A percentile compares a stretch with the other conserved stretches of the same genome.
These are phyloP conservation scores for Ylistrum balloti DNA, from an alignment of 1,140 invertebrate genomes.

Conservation along the genomic window DNA sequence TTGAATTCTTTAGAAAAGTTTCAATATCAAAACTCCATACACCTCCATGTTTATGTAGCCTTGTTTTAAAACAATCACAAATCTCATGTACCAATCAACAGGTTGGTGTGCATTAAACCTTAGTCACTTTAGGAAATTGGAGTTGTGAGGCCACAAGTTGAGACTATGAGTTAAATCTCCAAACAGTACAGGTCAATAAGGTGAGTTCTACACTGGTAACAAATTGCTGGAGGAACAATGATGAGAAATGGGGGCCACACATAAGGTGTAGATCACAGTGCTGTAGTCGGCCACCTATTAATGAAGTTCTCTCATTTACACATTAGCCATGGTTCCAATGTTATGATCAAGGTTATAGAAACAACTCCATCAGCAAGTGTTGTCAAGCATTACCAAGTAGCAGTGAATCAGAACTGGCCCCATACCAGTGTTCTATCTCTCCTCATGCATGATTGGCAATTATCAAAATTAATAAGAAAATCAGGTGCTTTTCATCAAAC, in stretches of 20 bases:
- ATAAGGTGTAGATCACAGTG: background rate
- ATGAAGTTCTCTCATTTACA: background rate
- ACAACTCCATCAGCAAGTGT: constrained; percentile 22
- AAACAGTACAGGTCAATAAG: background rate
- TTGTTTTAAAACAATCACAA: constrained; percentile 37
- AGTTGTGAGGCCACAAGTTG: background rate
- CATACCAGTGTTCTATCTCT: background rate
- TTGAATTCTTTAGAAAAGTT: background rate
- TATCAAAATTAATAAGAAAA: constrained; percentile 36
- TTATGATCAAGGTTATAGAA: constrained; percentile 27
- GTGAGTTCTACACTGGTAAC: background rate
- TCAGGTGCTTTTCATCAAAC: constrained; percentile 5
- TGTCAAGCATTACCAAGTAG: background rate
- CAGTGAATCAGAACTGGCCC: background rate
- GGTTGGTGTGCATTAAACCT: background rate
- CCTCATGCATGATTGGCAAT: background rate
- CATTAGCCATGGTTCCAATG: background rate
- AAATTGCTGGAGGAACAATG: background rate
- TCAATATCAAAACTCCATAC: background rate
- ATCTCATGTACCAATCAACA: background rate
- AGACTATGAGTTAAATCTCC: background rate
- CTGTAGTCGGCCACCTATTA: constrained; percentile 18
- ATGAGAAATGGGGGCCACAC: background rate
- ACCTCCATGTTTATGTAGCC: background rate
- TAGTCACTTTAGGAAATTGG: background rate